phyloP scores from a whole-genome alignment of 2,888 invertebrate genomes.

The Nasonia oneida region DNA sequence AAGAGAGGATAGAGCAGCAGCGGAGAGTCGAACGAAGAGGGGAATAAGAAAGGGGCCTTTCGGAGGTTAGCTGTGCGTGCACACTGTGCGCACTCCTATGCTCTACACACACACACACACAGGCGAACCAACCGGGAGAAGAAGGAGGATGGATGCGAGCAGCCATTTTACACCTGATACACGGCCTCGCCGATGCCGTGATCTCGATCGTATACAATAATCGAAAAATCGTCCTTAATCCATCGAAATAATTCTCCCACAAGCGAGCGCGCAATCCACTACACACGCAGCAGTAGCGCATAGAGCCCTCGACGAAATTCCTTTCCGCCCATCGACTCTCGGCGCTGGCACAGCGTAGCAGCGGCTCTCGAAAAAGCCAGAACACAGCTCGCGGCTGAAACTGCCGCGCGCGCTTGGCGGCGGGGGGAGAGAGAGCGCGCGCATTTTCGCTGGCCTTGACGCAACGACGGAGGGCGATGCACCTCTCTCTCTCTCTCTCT shows the following conservation, averaged over 20 bases:
- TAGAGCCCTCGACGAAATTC: constrained; percentile 31
- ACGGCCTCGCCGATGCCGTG: neutral
- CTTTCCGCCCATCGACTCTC: constrained; percentile 13
- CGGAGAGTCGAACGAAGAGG: constrained; percentile 42
- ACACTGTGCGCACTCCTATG: neutral
- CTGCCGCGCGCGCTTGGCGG: constrained; percentile 16
- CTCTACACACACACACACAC: neutral
- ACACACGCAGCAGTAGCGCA: neutral
- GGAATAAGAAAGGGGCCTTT: constrained; percentile 68
- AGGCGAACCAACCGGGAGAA: constrained; percentile 44
- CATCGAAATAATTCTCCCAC: neutral
- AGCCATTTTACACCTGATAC: constrained; percentile 56
- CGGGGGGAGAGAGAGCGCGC: constrained; percentile 57
- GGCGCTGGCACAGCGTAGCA: neutral
- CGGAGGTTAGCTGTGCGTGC: constrained; percentile 69
- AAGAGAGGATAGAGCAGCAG: constrained; percentile 34
- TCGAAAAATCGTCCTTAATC: neutral
- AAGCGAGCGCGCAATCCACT: no score
- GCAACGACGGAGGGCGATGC: constrained; percentile 79
- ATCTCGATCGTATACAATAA: constrained; percentile 13
- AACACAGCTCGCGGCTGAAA: constrained; percentile 32
- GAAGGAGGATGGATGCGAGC: constrained; percentile 12
- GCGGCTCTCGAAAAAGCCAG: constrained; percentile 31
- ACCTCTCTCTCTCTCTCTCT: constrained; percentile 73
- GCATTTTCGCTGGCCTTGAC: constrained; percentile 79